Percentiles rank a stretch among this genome's conserved stretches.
These are phyloP conservation scores for Lerista edwardsae DNA, from an alignment of 2,797 vertebrate species.

Conservation along the genomic window DNA sequence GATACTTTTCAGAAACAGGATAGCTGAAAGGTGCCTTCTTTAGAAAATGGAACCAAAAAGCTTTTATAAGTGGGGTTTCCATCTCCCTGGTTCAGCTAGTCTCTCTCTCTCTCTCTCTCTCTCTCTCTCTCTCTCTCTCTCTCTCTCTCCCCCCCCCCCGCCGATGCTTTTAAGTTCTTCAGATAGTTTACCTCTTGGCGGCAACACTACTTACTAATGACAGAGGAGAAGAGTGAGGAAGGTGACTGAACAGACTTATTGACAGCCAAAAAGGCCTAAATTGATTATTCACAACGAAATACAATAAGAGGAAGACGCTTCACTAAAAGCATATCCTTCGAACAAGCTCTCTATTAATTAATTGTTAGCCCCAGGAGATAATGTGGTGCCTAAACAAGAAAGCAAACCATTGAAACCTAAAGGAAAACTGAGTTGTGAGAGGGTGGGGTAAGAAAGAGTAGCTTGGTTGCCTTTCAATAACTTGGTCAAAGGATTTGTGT, in stretches of 20 bases:
- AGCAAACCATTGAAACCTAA: slow-evolving; percentile 12
- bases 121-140: not conserved
- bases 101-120: not conserved
- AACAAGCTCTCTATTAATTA: slow-evolving; percentile 59
- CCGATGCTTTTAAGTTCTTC: slow-evolving; percentile 34
- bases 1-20: slow-evolving; percentile 9
- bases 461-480: not conserved
- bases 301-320: slow-evolving; percentile 36
- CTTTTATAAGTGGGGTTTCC: not conserved
- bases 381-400: slow-evolving; percentile 28
- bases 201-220: slow-evolving; percentile 41
- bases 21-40: slow-evolving; percentile 27
- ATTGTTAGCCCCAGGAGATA: slow-evolving; percentile 40
- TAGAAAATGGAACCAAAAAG: slow-evolving; percentile 15
- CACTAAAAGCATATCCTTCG: slow-evolving; percentile 55
- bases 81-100: not conserved
- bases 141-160: not conserved
- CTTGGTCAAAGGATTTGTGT: slow-evolving; percentile 10
- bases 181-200: slow-evolving; percentile 32
- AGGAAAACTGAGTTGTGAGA: not conserved
- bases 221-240: slow-evolving; percentile 31
- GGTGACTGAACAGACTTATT: slow-evolving; percentile 14
- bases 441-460: not conserved
- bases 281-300: slow-evolving; percentile 58
- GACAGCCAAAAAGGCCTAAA: slow-evolving; percentile 37